These are phyloP conservation scores for Chionomys nivalis DNA, from an alignment of 2,113 vertebrate species.

Conservation along the genomic window DNA sequence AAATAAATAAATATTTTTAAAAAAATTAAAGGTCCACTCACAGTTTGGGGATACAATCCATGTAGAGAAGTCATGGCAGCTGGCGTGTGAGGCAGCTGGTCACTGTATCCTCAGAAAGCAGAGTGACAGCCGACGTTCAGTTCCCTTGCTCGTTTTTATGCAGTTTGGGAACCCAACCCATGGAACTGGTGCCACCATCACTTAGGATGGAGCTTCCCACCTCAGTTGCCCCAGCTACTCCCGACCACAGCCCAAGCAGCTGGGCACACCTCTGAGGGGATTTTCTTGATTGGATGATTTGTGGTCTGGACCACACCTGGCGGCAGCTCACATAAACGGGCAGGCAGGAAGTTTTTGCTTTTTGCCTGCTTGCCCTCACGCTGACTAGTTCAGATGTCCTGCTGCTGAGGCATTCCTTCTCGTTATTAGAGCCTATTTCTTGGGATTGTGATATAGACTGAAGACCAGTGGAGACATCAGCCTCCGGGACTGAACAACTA, in stretches of 20 bases:
- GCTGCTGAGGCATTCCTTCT: background rate
- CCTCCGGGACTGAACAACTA: background rate
- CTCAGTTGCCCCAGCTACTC: background rate
- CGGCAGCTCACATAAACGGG: background rate
- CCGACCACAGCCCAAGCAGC: background rate
- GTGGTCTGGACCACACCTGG: background rate
- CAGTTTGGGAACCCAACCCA: background rate
- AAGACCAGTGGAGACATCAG: background rate
- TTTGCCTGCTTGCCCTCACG: background rate
- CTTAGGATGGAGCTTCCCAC: background rate
- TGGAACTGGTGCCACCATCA: background rate
- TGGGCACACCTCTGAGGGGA: background rate
- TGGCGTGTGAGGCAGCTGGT: background rate
- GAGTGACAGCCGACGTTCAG: background rate
- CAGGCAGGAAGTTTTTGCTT: background rate
- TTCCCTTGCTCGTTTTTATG: background rate
- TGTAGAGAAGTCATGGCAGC: background rate
- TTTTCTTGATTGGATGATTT: background rate
- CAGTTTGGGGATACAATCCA: background rate
- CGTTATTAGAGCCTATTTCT: background rate
- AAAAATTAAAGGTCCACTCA: no score
- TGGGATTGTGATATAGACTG: background rate
- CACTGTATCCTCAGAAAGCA: background rate
- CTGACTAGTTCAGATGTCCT: background rate
- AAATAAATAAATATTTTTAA: no score